Conservation (phyloP, 2,797 vertebrate species). For the Pseudomugil tenellus region DNA sequence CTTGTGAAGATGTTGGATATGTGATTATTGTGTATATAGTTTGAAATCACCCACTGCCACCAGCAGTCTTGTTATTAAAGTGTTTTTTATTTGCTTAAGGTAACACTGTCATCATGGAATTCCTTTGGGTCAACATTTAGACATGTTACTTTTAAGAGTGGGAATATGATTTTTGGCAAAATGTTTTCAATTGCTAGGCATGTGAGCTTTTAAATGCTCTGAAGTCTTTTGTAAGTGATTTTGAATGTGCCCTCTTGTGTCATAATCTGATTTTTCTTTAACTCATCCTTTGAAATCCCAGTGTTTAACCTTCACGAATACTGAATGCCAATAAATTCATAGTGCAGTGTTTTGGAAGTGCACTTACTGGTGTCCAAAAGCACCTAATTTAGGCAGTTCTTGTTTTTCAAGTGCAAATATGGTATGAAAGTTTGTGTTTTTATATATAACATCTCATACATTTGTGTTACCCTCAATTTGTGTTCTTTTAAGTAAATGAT, state of each 20-base stretch:
- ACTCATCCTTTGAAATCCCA: background rate
- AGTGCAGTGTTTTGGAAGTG: background rate
- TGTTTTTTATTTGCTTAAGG: conserved; percentile 75
- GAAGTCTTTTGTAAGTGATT: conserved; percentile 3
- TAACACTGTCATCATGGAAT: background rate
- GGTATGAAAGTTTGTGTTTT: background rate
- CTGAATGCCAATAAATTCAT: background rate
- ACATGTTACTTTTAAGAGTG: conserved; percentile 17
- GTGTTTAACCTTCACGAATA: background rate
- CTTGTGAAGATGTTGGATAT: conserved; percentile 89
- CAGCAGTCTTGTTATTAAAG: conserved; percentile 90
- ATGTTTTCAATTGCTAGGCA: conserved; percentile 1
- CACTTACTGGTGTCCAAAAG: background rate
- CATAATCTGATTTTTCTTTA: background rate
- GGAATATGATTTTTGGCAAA: conserved; percentile 15
- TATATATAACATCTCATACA: too few species aligned
- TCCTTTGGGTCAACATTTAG: conserved; percentile 8
- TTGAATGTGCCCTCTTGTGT: background rate
- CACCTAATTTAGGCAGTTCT: background rate
- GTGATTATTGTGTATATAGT: conserved; percentile 83
- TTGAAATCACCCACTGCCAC: conserved; percentile 92
- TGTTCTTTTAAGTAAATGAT: background rate
- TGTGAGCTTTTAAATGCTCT: background rate
- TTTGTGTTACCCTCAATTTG: background rate
- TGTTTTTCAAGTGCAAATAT: background rate